These are phyloP conservation scores for Polylopha cassiicola DNA, from an alignment of 2,888 invertebrate species.

Conservation along the genomic window DNA sequence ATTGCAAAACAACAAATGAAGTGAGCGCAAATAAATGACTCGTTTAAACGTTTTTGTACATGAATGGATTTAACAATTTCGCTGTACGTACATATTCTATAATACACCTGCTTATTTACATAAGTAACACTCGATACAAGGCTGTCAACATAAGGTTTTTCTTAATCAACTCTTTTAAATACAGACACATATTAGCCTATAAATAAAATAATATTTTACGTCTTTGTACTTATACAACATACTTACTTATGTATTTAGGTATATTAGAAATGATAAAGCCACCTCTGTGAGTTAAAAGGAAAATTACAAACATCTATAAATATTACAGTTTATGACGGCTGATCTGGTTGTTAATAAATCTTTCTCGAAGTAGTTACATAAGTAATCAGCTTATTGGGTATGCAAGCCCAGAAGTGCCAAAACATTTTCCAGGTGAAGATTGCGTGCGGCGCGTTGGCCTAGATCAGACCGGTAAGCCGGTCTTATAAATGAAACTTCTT, in stretches of 20 bases:
- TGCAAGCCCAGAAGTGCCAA: slow-evolving; percentile 20
- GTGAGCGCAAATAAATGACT: slow-evolving; percentile 20
- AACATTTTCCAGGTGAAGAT: slow-evolving; percentile 33
- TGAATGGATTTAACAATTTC: slow-evolving; percentile 24
- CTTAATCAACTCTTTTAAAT: slow-evolving; percentile 9
- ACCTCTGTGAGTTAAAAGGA: too few relatives aligned
- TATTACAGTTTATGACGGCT: too few relatives aligned
- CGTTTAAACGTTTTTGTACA: slow-evolving; percentile 22
- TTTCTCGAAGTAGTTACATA: too few relatives aligned
- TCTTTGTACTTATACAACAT: too few relatives aligned
- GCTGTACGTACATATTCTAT: slow-evolving; percentile 24
- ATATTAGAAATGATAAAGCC: too few relatives aligned
- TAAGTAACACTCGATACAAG: slow-evolving; percentile 15
- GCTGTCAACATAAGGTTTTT: slow-evolving; percentile 18
- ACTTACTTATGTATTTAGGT: too few relatives aligned
- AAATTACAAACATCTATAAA: too few relatives aligned
- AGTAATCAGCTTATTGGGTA: too few relatives aligned
- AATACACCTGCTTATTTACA: slow-evolving; percentile 28
- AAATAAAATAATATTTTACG: too few relatives aligned
- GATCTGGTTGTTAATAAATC: too few relatives aligned
- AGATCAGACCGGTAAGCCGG: slow-evolving; percentile 41
- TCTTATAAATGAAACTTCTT: slow-evolving; percentile 44
- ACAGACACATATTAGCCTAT: slow-evolving; percentile 1
- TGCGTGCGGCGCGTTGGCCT: slow-evolving; percentile 52
- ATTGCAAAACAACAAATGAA: slow-evolving; percentile 14